phyloP scores from a whole-genome alignment of 2,113 vertebrate species.

The Urocolius indicus region DNA sequence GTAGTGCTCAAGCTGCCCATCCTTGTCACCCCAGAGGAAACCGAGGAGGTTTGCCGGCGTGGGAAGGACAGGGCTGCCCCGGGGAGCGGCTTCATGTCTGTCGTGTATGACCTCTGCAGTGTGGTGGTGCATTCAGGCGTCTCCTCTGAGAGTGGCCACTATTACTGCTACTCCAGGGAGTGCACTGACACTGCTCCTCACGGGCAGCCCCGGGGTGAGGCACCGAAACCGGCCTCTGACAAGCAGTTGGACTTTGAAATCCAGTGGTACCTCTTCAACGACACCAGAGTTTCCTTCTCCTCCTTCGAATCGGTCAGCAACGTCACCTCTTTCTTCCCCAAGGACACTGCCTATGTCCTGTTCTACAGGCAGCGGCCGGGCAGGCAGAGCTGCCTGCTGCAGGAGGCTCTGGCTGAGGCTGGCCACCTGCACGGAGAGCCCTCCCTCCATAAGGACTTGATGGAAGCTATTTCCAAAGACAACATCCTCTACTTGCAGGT shows the following conservation, averaged over 20 bases:
- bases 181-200: background rate
- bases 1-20: conserved; percentile 80
- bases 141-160: conserved; percentile 85
- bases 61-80: background rate
- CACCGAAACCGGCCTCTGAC: background rate
- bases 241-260: conserved; percentile 72
- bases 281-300: conserved; percentile 85
- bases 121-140: conserved; percentile 85
- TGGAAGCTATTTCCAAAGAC: conserved; percentile 86
- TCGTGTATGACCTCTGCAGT: conserved; percentile 80
- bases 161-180: conserved; percentile 86
- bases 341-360: conserved; percentile 84
- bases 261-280: conserved; percentile 86
- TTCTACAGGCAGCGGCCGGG: conserved; percentile 77
- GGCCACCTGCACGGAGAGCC: conserved; percentile 41
- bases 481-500: conserved; percentile 86
- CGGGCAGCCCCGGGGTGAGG: background rate
- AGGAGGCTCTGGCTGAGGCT: background rate
- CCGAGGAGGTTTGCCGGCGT: background rate
- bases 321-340: conserved; percentile 83
- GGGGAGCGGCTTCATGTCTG: conserved; percentile 39
- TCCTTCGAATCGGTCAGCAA: conserved; percentile 85
- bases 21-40: conserved; percentile 29
- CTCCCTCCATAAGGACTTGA: conserved; percentile 80
- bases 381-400: background rate